Percentiles rank a stretch among this genome's conserved stretches.
Evolutionary conservation across 2,113 vertebrate species (phyloP).

Genomic region (Gnathonemus echidnorhynchus): DNA sequence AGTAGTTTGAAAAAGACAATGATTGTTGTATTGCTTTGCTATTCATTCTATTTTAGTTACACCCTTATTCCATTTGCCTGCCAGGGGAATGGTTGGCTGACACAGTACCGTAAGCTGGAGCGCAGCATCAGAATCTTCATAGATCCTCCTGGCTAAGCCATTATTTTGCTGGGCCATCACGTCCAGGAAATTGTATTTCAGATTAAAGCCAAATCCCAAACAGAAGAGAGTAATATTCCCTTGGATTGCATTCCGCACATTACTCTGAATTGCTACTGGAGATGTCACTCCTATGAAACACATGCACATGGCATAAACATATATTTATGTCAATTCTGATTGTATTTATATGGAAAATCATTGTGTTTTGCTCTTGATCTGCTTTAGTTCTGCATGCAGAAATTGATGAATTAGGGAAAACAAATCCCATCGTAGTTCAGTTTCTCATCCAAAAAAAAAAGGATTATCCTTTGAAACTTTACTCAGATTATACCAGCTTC

Average conservation of each 20-base stretch:
- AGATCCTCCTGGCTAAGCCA: slow-evolving; percentile 80
- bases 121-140: slow-evolving; percentile 73
- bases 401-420: not conserved
- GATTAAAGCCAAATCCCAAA: slow-evolving; percentile 80
- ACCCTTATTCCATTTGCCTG: not conserved
- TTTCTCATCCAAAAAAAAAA: not conserved
- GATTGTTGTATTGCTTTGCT: not conserved
- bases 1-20: not conserved
- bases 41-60: not conserved
- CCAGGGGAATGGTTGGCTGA: not conserved
- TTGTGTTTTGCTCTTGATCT: not conserved
- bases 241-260: slow-evolving; percentile 36
- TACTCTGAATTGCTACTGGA: not conserved
- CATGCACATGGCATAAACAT: not conserved
- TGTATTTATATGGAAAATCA: not conserved
- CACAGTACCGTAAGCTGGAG: slow-evolving; percentile 80
- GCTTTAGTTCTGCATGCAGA: not conserved
- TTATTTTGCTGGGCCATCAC: slow-evolving; percentile 74
- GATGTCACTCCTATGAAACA: not conserved
- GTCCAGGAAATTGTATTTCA: slow-evolving; percentile 78
- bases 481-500: not conserved
- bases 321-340: not conserved
- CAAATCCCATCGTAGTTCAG: not conserved
- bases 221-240: slow-evolving; percentile 71
- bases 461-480: not conserved